Conservation (phyloP, 2,888 invertebrate species). For the Agrochola circellaris region DNA sequence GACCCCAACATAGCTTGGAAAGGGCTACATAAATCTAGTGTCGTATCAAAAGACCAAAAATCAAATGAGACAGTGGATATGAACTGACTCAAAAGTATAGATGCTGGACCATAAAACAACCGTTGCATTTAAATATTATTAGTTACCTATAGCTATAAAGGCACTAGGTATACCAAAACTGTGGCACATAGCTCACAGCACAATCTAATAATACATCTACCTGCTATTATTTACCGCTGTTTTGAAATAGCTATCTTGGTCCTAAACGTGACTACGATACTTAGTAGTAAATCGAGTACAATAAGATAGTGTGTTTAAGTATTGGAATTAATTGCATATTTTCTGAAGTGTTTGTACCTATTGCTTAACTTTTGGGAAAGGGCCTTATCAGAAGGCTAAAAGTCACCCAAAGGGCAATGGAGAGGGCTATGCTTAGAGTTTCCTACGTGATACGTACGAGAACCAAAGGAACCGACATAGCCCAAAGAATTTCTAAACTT, state of each 20-base stretch:
- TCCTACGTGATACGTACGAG: too few relatives aligned
- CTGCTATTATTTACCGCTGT: conserved; percentile 14
- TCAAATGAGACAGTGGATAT: neutral
- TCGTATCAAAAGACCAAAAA: neutral
- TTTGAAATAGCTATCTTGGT: conserved; percentile 31
- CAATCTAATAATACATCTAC: conserved; percentile 50
- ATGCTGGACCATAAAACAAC: conserved; percentile 37
- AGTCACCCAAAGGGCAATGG: too few relatives aligned
- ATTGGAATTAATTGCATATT: neutral
- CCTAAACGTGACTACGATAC: conserved; percentile 24
- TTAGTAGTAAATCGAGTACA: conserved; percentile 11
- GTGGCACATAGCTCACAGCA: conserved; percentile 2
- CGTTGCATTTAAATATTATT: conserved; percentile 44
- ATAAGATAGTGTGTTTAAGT: conserved; percentile 16
- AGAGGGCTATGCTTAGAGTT: too few relatives aligned
- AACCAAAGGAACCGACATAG: too few relatives aligned
- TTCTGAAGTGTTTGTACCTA: neutral
- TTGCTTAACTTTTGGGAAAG: neutral
- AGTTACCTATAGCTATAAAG: conserved; percentile 2
- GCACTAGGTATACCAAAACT: conserved; percentile 8
- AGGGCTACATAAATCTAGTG: neutral
- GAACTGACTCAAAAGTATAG: neutral
- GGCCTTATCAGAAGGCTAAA: too few relatives aligned
- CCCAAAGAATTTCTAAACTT: too few relatives aligned
- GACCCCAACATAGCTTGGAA: neutral